phyloP scores from a whole-genome alignment of 2,113 vertebrate species.

The Alosa alosa region DNA sequence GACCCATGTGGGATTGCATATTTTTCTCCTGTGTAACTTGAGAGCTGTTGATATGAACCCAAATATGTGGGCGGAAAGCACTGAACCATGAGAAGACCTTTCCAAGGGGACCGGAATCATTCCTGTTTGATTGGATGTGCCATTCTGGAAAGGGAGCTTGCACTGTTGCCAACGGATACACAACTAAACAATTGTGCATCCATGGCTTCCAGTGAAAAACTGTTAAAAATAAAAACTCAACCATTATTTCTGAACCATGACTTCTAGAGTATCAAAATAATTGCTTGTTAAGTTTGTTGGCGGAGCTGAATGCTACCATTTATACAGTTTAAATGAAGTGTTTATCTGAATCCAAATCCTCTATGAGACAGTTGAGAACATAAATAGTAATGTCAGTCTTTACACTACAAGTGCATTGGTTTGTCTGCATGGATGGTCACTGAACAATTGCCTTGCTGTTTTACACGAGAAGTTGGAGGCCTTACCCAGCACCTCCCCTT shows the following conservation, averaged over 20 bases:
- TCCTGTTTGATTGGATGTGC: background rate
- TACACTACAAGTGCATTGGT: background rate
- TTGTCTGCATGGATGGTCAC: background rate
- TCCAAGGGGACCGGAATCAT: background rate
- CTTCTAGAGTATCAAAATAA: background rate
- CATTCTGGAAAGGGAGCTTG: background rate
- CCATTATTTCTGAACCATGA: background rate
- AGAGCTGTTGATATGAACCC: slow-evolving; percentile 16
- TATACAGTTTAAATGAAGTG: background rate
- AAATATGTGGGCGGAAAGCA: slow-evolving; percentile 1
- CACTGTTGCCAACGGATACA: background rate
- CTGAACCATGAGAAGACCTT: background rate
- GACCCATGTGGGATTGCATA: background rate
- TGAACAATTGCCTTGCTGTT: background rate
- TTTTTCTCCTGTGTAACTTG: background rate
- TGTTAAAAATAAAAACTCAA: background rate
- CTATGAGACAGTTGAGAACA: background rate
- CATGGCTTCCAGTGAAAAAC: background rate
- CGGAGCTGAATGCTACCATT: no score
- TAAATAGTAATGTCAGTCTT: background rate
- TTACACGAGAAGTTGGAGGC: background rate
- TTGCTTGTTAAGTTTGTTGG: no score
- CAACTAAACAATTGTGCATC: background rate
- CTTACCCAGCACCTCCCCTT: background rate
- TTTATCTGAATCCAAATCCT: background rate